These are phyloP conservation scores for Agapornis roseicollis DNA, from an alignment of 2,113 vertebrate genomes.

Conservation along the genomic window DNA sequence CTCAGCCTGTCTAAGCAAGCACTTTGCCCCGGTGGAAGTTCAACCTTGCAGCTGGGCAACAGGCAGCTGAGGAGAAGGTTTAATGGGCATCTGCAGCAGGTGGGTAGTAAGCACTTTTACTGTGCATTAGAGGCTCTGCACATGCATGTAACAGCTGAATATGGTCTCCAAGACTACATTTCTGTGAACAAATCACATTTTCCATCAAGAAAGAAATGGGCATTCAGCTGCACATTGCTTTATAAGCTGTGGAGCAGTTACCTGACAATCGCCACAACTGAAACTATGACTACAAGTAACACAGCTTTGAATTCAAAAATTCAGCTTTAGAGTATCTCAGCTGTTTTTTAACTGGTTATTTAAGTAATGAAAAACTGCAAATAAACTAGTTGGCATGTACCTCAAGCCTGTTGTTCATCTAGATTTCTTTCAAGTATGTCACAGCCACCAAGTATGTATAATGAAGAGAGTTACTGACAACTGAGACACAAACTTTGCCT, in stretches of 20 bases:
- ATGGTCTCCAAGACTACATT: neutral
- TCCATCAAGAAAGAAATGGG: neutral
- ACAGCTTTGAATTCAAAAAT: neutral
- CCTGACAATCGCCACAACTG: neutral
- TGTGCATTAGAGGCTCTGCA: neutral
- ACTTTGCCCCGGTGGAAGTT: neutral
- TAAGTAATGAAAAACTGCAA: neutral
- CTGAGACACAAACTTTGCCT: neutral
- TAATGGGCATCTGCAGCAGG: neutral
- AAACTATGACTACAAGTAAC: neutral
- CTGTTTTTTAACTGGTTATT: neutral
- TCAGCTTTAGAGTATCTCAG: neutral
- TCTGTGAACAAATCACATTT: neutral
- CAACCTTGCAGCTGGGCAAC: neutral
- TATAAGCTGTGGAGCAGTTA: neutral
- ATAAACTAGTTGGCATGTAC: neutral
- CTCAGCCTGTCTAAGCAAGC: neutral
- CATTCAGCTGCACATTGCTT: neutral
- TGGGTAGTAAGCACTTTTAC: neutral
- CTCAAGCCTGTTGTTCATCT: neutral
- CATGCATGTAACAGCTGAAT: neutral
- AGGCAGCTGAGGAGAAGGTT: neutral
- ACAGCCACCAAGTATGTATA: neutral
- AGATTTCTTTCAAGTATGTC: neutral
- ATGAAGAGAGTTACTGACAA: neutral